Base-by-base conservation (phyloP, 2,113 vertebrate species). In the Egretta garzetta region DNA sequence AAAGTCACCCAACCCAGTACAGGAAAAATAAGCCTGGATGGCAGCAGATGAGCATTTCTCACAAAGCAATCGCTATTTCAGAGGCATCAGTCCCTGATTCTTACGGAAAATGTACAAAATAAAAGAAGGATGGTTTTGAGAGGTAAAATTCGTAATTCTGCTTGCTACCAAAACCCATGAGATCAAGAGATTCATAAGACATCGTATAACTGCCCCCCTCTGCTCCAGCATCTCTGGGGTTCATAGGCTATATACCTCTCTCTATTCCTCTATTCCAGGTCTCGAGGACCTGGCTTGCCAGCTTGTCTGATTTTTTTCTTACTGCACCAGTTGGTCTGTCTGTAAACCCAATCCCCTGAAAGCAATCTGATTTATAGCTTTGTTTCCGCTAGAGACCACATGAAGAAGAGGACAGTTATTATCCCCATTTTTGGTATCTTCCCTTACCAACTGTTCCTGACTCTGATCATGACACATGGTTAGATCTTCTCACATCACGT, bases 201-300 rank as follows among this genome's bases (percentile, higher is more conserved):
- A 27, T 32, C 0, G 0, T 41, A 4, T 16, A 74, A 45, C 9
- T 45, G 6, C 4, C 37, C 14, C 9, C 2, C 32, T 52, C 35
- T 1, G 1, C 12, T 32, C 41, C 35, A 43, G 22, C 3, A 6
- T 17, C 35, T 30, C 58, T n/a, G n/a, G 41, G 21, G 22, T 37
- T 58, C 9, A 3, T 6, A 35, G 35, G 35, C 17, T 11, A 13
- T 4, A 18, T 7, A n/a, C 33, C 37, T 13, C 4, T 21, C 24
- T 30, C 35, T 50, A 9, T 18, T 43, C 32, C 24, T 30, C 35
- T 50, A 9, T 18, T 43, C 32, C 52, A 74, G 27, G 4, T 15
- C 37, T 18, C 13, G 14, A 74, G 26, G 53, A 59, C 9, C 21
- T 58, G 68, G 43, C 10, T 59, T 50, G 22, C 26, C 43, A 49